Conservation (phyloP, 2,113 vertebrate genomes). For the Podocnemis expansa region DNA sequence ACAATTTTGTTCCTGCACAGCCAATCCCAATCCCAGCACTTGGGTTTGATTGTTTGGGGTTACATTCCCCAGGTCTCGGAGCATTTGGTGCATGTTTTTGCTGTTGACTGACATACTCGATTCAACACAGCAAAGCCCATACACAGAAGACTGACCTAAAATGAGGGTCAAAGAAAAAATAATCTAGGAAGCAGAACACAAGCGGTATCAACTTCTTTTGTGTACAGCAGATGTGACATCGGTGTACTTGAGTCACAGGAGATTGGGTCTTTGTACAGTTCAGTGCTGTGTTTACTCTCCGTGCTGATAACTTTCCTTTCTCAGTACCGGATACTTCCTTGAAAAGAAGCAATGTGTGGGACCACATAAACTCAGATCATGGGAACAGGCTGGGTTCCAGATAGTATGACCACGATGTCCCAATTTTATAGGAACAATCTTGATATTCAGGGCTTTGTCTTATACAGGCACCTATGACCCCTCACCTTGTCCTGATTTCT, state of each 20-base stretch:
- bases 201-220: background rate
- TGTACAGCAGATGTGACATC: background rate
- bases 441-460: too few species aligned
- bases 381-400: background rate
- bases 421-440: too few species aligned
- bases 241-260: background rate
- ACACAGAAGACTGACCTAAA: background rate
- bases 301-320: background rate
- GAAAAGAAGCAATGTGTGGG: background rate
- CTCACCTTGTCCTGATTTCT: too few species aligned
- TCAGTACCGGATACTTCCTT: background rate
- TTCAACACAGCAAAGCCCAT: background rate
- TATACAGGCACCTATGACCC: too few species aligned
- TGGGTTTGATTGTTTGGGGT: conserved; percentile 4
- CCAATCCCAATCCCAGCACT: background rate
- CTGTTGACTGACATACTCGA: background rate
- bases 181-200: background rate
- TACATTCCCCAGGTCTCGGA: conserved; percentile 19
- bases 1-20: background rate
- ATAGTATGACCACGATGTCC: too few species aligned
- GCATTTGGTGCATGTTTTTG: background rate
- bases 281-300: background rate
- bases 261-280: background rate
- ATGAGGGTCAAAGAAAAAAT: background rate
- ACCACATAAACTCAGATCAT: background rate